phyloP scores from a whole-genome alignment of 2,888 invertebrate genomes.

The Athripsodes cinereus region DNA sequence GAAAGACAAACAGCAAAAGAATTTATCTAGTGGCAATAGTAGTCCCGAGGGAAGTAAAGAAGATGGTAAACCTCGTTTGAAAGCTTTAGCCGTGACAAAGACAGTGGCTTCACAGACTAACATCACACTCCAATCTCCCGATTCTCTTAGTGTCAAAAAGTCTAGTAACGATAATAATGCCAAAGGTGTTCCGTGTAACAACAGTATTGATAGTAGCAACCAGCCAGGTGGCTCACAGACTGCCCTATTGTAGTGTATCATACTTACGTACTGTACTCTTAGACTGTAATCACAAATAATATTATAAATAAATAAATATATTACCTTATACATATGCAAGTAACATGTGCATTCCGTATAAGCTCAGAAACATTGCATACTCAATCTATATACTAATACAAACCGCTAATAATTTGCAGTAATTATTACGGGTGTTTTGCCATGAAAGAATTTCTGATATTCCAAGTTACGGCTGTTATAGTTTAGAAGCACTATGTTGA shows the following conservation, averaged over 20 bases:
- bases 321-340: no score
- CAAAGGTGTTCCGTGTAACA: constrained; percentile 14
- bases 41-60: constrained; percentile 1
- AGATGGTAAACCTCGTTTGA: constrained; percentile 12
- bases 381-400: no score
- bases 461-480: no score
- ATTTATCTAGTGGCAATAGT: not conserved
- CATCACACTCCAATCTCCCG: constrained; percentile 42
- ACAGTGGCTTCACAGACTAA: constrained; percentile 44
- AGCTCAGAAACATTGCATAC: no score
- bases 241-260: constrained; percentile 13
- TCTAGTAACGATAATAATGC: constrained; percentile 25
- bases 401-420: no score
- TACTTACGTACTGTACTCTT: not conserved
- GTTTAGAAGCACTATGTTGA: no score
- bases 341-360: no score
- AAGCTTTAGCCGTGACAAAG: constrained; percentile 21
- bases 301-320: no score
- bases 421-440: no score
- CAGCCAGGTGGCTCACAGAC: not conserved
- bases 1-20: not conserved
- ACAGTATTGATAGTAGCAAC: not conserved
- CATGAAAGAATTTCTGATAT: no score
- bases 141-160: constrained; percentile 28
- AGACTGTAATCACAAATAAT: no score